Conservation (phyloP, 2,113 vertebrate species). For the Lipotes vexillifer region DNA sequence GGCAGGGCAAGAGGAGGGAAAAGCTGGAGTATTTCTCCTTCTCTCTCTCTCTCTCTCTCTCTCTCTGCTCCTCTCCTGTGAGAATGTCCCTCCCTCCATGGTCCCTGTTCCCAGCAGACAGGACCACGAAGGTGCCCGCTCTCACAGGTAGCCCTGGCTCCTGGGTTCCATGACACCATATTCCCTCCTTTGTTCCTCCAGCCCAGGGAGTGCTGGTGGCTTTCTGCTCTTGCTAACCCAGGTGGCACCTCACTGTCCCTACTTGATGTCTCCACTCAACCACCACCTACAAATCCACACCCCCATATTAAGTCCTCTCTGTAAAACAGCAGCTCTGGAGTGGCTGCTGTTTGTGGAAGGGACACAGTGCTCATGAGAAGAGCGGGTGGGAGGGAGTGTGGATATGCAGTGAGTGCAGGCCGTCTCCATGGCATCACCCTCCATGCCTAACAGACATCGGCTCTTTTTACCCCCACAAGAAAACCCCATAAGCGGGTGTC, state of each 20-base stretch:
- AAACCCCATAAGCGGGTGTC: fast-evolving
- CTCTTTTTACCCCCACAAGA: fast-evolving
- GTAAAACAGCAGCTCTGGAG: neutral
- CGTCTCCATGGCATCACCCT: fast-evolving
- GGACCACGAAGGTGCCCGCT: neutral
- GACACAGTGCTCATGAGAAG: neutral
- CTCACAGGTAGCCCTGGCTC: too few species aligned
- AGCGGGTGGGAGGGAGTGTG: fast-evolving
- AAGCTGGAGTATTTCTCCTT: neutral
- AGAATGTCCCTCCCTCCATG: neutral
- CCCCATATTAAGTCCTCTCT: neutral
- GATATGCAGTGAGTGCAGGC: fast-evolving
- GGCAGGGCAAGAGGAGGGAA: too few species aligned
- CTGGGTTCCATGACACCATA: fast-evolving
- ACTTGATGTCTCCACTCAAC: neutral
- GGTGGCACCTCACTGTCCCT: neutral
- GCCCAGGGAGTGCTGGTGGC: neutral
- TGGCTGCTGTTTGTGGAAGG: neutral
- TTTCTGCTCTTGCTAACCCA: neutral
- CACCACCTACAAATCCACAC: neutral
- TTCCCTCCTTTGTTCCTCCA: neutral
- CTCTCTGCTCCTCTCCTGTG: neutral
- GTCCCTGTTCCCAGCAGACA: neutral
- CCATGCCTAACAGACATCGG: fast-evolving
- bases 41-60: neutral